Evolutionary conservation across 2,888 invertebrate genomes (phyloP), one percentile per base, ranked within the genome.

Genomic region (Anaspis maculata): DNA sequence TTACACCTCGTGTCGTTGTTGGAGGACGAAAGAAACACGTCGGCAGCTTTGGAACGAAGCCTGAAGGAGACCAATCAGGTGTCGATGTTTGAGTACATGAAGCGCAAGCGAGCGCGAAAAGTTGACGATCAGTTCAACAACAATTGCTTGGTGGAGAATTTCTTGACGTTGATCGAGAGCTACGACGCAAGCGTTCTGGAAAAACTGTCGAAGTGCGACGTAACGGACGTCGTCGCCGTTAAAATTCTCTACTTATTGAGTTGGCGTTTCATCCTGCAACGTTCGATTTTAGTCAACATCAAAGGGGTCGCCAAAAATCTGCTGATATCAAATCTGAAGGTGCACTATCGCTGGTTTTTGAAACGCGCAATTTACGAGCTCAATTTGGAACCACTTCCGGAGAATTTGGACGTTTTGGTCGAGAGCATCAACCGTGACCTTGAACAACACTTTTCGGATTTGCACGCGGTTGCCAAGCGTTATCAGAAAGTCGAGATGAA

Each of bases 261-360:
- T 36, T 78, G 76, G 76, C 61, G 74, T 22, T 56, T 56, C 36
- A 21, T 45, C 11, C 43, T 44, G 49, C 58, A 30, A 52, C 57
- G 44, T 56, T 67, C 42, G 45, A 71, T 24, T 65, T 68, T 39
- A 66, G 32, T 40, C 7, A 45, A 51, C 25, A 32, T 49, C 7
- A 46, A 39, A 3, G n/a, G 36, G 3, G 24, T 31, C 10, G 35
- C 56, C 12, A 44, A 46, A 13, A 44, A 74, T 29, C 73, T 76
- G 38, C 63, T 77, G 2, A 61, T 76, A 24, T 72, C 76, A n/a
- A 67, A 76, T 30, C 52, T 86, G 1, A 69, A 74, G 43, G 67
- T 83, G 7, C 83, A 86, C 54, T 81, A 76, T 49, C 81, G 77
- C 59, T 87, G 86, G 86, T 57, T 86, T 21, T 62, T 71, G 11